Percentiles rank a stretch among this genome's conserved stretches.
These are phyloP conservation scores for Pammene fasciana DNA, from an alignment of 2,888 invertebrate species.

Conservation along the genomic window DNA sequence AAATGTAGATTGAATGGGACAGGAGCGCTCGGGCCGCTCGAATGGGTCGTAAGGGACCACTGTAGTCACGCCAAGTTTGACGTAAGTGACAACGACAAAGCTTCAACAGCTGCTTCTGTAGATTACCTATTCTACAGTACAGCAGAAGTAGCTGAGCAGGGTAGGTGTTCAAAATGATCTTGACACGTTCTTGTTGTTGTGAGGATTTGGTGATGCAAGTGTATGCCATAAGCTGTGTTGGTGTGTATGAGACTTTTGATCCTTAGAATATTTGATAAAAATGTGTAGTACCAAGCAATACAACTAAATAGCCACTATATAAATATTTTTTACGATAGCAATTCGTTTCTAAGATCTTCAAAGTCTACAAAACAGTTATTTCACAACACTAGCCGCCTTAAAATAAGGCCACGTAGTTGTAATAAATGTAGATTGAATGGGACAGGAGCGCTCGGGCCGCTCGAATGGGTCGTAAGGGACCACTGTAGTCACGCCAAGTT, in stretches of 20 bases:
- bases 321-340: no score
- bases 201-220: no score
- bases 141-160: no score
- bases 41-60: conserved; percentile 76
- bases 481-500: conserved; percentile 47
- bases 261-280: no score
- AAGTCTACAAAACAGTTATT: no score
- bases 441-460: conserved; percentile 67
- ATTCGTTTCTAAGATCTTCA: no score
- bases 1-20: conserved; percentile 82
- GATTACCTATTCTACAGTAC: not conserved
- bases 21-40: conserved; percentile 68
- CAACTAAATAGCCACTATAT: no score
- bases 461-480: conserved; percentile 79
- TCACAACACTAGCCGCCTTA: conserved; percentile 31
- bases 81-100: conserved; percentile 43
- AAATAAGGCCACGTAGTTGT: conserved; percentile 78
- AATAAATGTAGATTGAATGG: conserved; percentile 83
- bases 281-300: no score
- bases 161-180: no score
- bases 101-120: not conserved
- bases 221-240: no score
- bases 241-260: no score
- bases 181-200: no score
- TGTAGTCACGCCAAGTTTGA: conserved; percentile 47